These are phyloP conservation scores for Oreortyx pictus DNA, from an alignment of 2,797 vertebrate species.

Conservation along the genomic window DNA sequence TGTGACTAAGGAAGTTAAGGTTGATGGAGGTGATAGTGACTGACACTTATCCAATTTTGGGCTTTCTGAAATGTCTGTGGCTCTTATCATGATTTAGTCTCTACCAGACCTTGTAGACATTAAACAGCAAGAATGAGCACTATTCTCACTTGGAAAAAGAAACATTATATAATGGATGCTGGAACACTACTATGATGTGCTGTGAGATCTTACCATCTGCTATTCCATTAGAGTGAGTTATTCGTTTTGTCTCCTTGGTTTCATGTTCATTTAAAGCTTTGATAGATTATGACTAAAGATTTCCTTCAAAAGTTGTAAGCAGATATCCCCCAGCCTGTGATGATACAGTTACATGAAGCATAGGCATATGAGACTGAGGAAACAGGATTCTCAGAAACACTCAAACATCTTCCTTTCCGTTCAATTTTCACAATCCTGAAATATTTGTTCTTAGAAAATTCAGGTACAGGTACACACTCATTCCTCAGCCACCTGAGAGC, in stretches of 20 bases:
- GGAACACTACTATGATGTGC: conserved; percentile 32
- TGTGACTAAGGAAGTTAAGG: conserved; percentile 66
- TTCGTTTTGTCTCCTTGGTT: conserved; percentile 57
- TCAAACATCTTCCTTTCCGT: conserved; percentile 49
- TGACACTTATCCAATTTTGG: conserved; percentile 68
- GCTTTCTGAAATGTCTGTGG: conserved; percentile 56
- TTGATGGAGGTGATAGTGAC: conserved; percentile 64
- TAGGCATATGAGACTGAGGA: conserved; percentile 38
- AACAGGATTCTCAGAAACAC: conserved; percentile 42
- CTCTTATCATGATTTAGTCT: conserved; percentile 74
- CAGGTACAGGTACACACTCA: conserved; percentile 44
- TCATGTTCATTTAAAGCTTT: conserved; percentile 71
- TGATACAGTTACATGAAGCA: conserved; percentile 61
- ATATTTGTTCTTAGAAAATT: conserved; percentile 57
- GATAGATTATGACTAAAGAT: conserved; percentile 66
- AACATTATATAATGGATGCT: conserved; percentile 45
- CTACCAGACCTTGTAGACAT: conserved; percentile 55
- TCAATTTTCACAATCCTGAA: conserved; percentile 52
- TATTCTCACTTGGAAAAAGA: conserved; percentile 58
- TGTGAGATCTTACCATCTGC: conserved; percentile 46
- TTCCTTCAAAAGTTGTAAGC: conserved; percentile 61
- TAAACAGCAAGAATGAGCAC: conserved; percentile 61
- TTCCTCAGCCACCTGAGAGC: conserved; percentile 34
- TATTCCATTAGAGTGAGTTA: conserved; percentile 61
- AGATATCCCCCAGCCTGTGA: conserved; percentile 23